Evolutionary conservation across 2,113 vertebrate genomes (phyloP), one percentile per base, ranked within the genome.

Genomic region (Aegotheles bennettii): DNA sequence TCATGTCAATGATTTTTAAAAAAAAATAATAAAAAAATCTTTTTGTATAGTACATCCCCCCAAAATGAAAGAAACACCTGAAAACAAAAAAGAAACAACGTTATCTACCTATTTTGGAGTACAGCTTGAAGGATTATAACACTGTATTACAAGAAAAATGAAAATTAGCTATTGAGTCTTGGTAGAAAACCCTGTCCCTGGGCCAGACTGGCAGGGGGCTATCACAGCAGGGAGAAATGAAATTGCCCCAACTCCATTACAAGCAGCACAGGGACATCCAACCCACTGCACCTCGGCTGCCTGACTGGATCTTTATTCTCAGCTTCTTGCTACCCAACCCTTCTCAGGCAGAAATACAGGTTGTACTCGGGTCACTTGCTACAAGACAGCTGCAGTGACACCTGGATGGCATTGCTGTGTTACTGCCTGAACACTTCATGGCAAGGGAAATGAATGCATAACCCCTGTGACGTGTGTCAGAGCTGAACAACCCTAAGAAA

Each of bases 401-500:
- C 11, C 63, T 10, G 48, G n/a, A 54, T 35, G 47, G 16, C 2
- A 8, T 19, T n/a, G 19, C 18, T n/a, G 16, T 13, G 57, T 59
- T 48, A 36, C n/a, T 16, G 24, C 33, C 19, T 47, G 35, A 63
- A 56, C 25, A 26, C 24, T 78, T 69, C 2, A 0, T 36, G 60
- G 45, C 24, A 33, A 45, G 45, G 36, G 31, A 70, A 28, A 65
- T 14, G 45, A 84, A 53, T 2, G 11, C 38, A 7, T 51, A 40
- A 25, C 16, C 28, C 13, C 29, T 9, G 9, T n/a, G 28, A 6
- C 13, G 0, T 9, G 13, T 24, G 33, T 70, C 51, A 79, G 36
- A 77, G 10, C n/a, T n/a, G 19, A 87, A 9, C 26, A 63, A 26
- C 0, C 0, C 33, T 31, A 45, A 78, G 69, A 79, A 70, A 13